Conservation (phyloP, 1,140 invertebrate species). For the Anagrus nilaparvatae region DNA sequence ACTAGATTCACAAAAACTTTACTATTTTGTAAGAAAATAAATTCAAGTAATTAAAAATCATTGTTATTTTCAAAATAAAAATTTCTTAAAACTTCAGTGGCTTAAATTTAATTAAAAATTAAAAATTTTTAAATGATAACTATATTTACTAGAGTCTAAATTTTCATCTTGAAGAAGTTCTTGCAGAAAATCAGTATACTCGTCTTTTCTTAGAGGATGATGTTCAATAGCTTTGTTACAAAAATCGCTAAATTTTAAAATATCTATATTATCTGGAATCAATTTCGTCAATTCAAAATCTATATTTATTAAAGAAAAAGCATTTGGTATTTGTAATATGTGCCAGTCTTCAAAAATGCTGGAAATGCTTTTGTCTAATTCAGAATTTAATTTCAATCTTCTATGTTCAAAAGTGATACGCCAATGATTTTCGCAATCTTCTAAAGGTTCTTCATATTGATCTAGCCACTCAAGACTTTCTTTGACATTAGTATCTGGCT, state of each 20-base stretch:
- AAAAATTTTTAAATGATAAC: background rate
- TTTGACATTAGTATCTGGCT: background rate
- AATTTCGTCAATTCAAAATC: slow-evolving; percentile 3
- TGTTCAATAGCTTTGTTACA: background rate
- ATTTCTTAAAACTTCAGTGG: background rate
- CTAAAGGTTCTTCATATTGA: slow-evolving; percentile 2
- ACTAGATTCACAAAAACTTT: too few relatives aligned
- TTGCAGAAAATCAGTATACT: background rate
- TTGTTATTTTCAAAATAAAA: too few relatives aligned
- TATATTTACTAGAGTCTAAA: background rate
- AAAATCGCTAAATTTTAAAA: slow-evolving; percentile 3
- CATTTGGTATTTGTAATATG: slow-evolving; percentile 6
- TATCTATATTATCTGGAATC: background rate
- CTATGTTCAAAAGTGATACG: background rate
- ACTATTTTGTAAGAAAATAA: too few relatives aligned
- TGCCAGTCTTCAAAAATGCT: slow-evolving; percentile 5
- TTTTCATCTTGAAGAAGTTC: background rate
- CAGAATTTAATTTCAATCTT: background rate
- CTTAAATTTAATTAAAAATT: background rate
- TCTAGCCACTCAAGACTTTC: slow-evolving; percentile 7
- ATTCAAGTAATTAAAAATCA: too few relatives aligned
- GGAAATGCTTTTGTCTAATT: background rate
- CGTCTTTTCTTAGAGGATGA: background rate
- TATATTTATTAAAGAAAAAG: slow-evolving; percentile 1
- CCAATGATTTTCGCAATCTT: slow-evolving; percentile 4